A percentile compares a stretch with the other conserved stretches of the same genome.
phyloP scores from a whole-genome alignment of 2,113 vertebrate genomes.

The Poecilia latipinna region DNA sequence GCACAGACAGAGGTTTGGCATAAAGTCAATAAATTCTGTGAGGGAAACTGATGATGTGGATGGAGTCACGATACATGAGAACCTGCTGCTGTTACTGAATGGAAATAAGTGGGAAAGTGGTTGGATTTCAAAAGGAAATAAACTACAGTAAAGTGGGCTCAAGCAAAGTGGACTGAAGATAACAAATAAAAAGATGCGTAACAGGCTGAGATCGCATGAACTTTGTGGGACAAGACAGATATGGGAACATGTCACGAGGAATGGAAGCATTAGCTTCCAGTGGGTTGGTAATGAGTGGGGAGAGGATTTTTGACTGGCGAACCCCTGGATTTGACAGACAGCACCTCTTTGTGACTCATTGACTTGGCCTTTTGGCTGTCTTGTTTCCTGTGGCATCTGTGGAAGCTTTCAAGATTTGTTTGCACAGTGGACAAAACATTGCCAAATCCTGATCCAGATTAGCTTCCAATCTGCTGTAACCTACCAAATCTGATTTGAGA shows the following conservation, averaged over 20 bases:
- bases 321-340: constrained; percentile 56
- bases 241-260: constrained; percentile 30
- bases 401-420: constrained; percentile 27
- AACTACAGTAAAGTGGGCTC: constrained; percentile 13
- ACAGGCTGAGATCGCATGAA: constrained; percentile 20
- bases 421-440: constrained; percentile 12
- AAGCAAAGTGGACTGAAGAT: constrained; percentile 49
- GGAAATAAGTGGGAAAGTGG: constrained; percentile 17
- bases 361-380: constrained; percentile 22
- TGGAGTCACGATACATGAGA: constrained; percentile 44
- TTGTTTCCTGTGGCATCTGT: constrained; percentile 34
- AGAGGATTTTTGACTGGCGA: constrained; percentile 46
- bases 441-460: constrained; percentile 59
- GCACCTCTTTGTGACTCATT: constrained; percentile 62
- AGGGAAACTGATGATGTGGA: constrained; percentile 42
- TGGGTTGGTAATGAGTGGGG: constrained; percentile 36
- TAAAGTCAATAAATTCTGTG: constrained; percentile 53
- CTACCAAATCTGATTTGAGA: constrained; percentile 45
- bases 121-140: constrained; percentile 21
- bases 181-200: constrained; percentile 29
- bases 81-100: constrained; percentile 17
- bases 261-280: constrained; percentile 44
- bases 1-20: constrained; percentile 39
- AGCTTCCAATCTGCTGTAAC: constrained; percentile 27
- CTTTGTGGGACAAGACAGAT: constrained; percentile 8